Percentiles rank a stretch among this genome's conserved stretches.
Conservation (phyloP, 2,888 invertebrate species). For the Cheiracanthium punctorium region DNA sequence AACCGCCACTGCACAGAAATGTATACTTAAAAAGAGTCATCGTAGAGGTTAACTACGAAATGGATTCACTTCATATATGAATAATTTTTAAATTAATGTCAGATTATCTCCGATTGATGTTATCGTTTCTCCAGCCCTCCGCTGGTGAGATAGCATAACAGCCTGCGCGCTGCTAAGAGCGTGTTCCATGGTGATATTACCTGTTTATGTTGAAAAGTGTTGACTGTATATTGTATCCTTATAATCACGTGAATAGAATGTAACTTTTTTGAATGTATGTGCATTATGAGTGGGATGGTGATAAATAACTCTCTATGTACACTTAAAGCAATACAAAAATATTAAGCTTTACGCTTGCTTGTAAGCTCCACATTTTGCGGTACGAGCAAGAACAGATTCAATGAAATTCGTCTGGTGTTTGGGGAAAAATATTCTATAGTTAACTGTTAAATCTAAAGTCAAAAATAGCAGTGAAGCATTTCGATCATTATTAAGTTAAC, state of each 20-base stretch:
- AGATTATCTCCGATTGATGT: constrained; percentile 4
- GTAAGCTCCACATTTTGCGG: constrained; percentile 28
- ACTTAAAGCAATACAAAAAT: constrained; percentile 67
- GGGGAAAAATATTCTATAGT: too few species aligned
- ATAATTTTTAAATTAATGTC: constrained; percentile 18
- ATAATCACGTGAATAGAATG: constrained; percentile 64
- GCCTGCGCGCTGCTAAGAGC: neutral
- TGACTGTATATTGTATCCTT: constrained; percentile 68
- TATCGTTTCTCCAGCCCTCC: neutral
- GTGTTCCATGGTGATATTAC: constrained; percentile 63
- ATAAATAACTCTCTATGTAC: constrained; percentile 64
- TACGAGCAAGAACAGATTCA: constrained; percentile 19
- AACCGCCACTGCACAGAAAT: neutral
- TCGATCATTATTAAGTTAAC: too few species aligned
- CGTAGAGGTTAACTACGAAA: neutral
- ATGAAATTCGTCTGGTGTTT: too few species aligned
- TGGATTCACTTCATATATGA: neutral
- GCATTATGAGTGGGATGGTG: constrained; percentile 59
- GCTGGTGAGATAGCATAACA: neutral
- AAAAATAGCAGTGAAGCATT: too few species aligned
- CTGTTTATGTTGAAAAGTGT: constrained; percentile 65
- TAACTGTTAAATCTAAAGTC: too few species aligned
- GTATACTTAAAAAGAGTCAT: neutral
- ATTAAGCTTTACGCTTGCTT: constrained; percentile 62
- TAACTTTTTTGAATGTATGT: constrained; percentile 60